Percentiles rank a stretch among this genome's conserved stretches.
phyloP scores from a whole-genome alignment of 2,797 vertebrate species.

The Danio albolineatus region DNA sequence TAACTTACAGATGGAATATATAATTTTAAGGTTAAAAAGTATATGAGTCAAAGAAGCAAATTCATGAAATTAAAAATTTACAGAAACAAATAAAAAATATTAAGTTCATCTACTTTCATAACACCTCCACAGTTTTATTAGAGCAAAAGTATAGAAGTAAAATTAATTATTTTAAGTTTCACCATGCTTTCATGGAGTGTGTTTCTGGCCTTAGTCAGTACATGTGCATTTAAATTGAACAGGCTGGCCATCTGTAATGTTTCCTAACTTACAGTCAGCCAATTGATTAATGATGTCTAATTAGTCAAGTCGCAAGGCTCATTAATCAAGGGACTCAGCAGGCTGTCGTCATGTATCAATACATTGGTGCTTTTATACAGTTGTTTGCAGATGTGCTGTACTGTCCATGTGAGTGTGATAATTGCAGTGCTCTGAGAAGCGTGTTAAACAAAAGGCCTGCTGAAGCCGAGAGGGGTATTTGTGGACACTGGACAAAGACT shows the following conservation, averaged over 20 bases:
- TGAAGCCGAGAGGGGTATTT: constrained; percentile 1
- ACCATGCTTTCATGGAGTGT: neutral
- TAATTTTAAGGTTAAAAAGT: neutral
- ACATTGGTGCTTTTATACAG: constrained; percentile 22
- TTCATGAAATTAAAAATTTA: too few species aligned
- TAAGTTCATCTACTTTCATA: neutral
- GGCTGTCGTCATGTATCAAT: constrained; percentile 37
- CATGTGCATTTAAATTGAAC: neutral
- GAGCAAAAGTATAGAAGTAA: neutral
- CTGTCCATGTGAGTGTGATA: constrained; percentile 22
- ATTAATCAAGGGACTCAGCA: constrained; percentile 48
- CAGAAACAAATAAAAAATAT: too few species aligned
- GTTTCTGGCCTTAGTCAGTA: neutral
- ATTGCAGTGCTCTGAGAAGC: constrained; percentile 10
- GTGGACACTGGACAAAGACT: constrained; percentile 31
- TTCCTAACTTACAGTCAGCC: constrained; percentile 14
- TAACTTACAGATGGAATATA: neutral
- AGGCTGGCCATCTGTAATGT: constrained; percentile 17
- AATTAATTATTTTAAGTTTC: neutral
- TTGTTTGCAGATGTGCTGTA: neutral
- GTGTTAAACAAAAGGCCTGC: constrained; percentile 35
- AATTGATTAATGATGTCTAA: constrained; percentile 41
- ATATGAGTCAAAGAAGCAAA: neutral
- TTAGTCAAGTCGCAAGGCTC: constrained; percentile 42
- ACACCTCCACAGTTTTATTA: neutral